phyloP scores from a whole-genome alignment of 1,140 invertebrate species.

The Zaprionus capensis region DNA sequence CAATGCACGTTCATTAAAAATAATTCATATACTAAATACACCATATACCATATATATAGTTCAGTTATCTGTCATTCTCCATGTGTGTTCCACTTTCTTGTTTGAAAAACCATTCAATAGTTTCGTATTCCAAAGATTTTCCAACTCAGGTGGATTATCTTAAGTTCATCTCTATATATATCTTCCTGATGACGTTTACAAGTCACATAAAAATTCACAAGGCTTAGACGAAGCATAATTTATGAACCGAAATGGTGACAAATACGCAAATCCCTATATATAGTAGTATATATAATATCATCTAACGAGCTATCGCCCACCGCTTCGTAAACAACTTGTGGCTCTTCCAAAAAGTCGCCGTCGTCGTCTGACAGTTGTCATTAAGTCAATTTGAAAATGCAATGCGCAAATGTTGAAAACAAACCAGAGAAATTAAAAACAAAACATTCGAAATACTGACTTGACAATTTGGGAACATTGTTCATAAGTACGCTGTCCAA shows the following conservation, averaged over 20 bases:
- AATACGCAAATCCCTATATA: constrained; percentile 15
- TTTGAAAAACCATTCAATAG: constrained; percentile 12
- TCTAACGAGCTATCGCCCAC: constrained; percentile 19
- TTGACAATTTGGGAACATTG: constrained; percentile 32
- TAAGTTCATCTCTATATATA: background rate
- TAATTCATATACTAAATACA: constrained; percentile 36
- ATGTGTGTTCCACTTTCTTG: constrained; percentile 40
- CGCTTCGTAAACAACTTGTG: constrained; percentile 58
- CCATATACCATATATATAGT: constrained; percentile 9
- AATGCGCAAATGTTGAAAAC: constrained; percentile 59
- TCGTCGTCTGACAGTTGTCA: constrained; percentile 68
- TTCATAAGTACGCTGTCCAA: constrained; percentile 6
- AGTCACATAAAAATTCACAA: constrained; percentile 14
- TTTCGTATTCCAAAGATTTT: background rate
- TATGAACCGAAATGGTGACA: constrained; percentile 18
- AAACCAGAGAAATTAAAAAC: constrained; percentile 23
- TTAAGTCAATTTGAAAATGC: constrained; percentile 70
- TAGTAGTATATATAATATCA: constrained; percentile 11
- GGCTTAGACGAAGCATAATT: constrained; percentile 12
- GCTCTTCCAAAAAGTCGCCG: constrained; percentile 42
- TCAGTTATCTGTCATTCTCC: constrained; percentile 17
- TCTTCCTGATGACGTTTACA: constrained; percentile 13
- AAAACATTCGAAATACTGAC: constrained; percentile 19
- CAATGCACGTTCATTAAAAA: constrained; percentile 39
- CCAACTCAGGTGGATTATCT: background rate